Percentiles rank a stretch among this genome's conserved stretches.
Evolutionary conservation across 2,888 invertebrate genomes (phyloP).

Genomic region (Hypercompe scribonia): DNA sequence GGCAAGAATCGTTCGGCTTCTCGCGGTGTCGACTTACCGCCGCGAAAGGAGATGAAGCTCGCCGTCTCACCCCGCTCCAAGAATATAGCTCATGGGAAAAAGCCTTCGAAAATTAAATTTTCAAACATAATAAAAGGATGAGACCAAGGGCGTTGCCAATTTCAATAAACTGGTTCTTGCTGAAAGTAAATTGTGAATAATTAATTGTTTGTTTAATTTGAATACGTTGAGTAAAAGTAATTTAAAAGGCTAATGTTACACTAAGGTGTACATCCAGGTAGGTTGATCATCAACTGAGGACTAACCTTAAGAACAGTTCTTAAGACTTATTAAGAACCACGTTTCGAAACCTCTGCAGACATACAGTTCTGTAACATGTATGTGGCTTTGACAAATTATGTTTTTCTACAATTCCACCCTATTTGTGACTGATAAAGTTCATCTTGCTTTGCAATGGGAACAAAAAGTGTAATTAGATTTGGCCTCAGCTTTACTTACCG

Average conservation of each 20-base stretch:
- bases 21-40: constrained; percentile 84
- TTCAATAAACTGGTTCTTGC: constrained; percentile 29
- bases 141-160: constrained; percentile 32
- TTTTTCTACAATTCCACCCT: background rate
- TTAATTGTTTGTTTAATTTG: constrained; percentile 10
- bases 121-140: constrained; percentile 48
- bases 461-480: too few relatives aligned
- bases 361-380: background rate
- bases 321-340: background rate
- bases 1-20: constrained; percentile 71
- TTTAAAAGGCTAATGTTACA: background rate
- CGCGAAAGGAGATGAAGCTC: constrained; percentile 81
- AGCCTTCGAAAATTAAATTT: constrained; percentile 53
- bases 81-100: constrained; percentile 68
- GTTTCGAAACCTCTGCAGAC: background rate
- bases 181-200: constrained; percentile 25
- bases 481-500: too few relatives aligned
- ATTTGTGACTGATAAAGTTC: too few relatives aligned
- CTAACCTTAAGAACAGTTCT: background rate
- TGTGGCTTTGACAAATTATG: background rate
- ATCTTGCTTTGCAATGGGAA: too few relatives aligned
- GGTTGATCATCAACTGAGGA: background rate
- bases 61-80: constrained; percentile 72
- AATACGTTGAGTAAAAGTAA: background rate
- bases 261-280: background rate